Percentiles rank a stretch among this genome's conserved stretches.
phyloP scores from a whole-genome alignment of 2,888 invertebrate genomes.

The Acheta domesticus region DNA sequence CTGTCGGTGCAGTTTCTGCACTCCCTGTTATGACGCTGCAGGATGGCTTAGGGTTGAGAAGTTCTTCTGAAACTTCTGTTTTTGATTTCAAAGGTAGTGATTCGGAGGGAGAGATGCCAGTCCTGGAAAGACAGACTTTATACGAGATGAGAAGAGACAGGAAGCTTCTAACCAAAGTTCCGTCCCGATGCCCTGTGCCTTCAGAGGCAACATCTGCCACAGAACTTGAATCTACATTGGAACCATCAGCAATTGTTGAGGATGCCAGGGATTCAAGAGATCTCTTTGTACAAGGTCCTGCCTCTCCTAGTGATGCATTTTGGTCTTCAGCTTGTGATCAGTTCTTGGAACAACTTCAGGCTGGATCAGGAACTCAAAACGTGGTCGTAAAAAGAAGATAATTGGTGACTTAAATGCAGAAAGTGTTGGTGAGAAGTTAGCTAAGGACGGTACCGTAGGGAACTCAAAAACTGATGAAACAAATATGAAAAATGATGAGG shows the following conservation, averaged over 20 bases:
- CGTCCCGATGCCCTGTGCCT: slow-evolving; percentile 41
- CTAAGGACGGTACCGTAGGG: background rate
- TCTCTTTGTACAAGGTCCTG: background rate
- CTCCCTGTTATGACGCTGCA: slow-evolving; percentile 46
- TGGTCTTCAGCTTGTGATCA: slow-evolving; percentile 74
- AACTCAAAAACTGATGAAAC: slow-evolving; percentile 18
- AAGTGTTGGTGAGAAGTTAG: slow-evolving; percentile 26
- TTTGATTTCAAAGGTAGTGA: slow-evolving; percentile 63
- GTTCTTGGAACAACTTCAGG: slow-evolving; percentile 72
- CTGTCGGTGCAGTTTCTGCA: slow-evolving; percentile 39
- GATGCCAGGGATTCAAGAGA: background rate
- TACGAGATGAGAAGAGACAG: slow-evolving; percentile 60
- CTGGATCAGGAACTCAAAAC: slow-evolving; percentile 55
- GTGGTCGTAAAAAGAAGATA: slow-evolving; percentile 53
- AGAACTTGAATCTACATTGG: slow-evolving; percentile 26
- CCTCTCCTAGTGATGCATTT: slow-evolving; percentile 45
- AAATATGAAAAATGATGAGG: slow-evolving; percentile 21
- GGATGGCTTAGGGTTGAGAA: slow-evolving; percentile 51
- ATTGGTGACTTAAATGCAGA: slow-evolving; percentile 40
- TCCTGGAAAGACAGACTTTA: slow-evolving; percentile 63
- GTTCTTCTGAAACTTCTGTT: slow-evolving; percentile 61
- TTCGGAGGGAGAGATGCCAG: slow-evolving; percentile 60
- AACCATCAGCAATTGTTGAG: slow-evolving; percentile 37
- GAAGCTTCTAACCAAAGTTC: slow-evolving; percentile 55
- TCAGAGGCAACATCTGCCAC: slow-evolving; percentile 19